phyloP scores from a whole-genome alignment of 2,888 invertebrate species.

The Rhagonycha lutea region DNA sequence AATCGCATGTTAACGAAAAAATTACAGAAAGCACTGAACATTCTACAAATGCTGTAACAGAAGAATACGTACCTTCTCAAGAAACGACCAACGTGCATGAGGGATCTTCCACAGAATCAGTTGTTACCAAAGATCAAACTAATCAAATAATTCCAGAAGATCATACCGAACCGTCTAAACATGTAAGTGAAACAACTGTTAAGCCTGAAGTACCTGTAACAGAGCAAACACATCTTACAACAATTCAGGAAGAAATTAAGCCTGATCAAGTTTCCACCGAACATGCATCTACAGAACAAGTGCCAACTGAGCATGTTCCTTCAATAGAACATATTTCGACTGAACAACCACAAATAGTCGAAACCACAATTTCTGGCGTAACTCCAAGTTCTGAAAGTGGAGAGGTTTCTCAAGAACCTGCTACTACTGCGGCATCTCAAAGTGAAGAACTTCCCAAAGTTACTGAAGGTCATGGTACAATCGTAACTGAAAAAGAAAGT shows the following conservation, averaged over 20 bases:
- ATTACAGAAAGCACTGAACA: background rate
- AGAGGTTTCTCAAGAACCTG: background rate
- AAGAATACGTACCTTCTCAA: background rate
- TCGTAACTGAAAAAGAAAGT: background rate
- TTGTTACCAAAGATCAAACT: background rate
- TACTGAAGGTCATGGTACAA: background rate
- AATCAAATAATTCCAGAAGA: background rate
- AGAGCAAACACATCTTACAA: background rate
- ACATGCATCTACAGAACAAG: background rate
- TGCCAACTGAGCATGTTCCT: background rate
- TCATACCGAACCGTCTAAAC: constrained; percentile 1
- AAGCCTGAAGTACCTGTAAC: constrained; percentile 31
- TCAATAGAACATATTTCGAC: background rate
- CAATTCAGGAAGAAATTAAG: background rate
- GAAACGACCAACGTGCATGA: background rate
- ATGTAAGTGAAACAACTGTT: constrained; percentile 3
- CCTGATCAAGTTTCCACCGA: background rate
- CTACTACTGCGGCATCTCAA: background rate
- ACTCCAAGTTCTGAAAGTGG: background rate
- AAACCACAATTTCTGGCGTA: background rate
- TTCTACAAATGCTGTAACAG: background rate
- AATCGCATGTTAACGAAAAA: background rate
- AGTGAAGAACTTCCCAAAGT: background rate
- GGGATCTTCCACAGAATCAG: background rate
- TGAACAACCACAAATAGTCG: background rate